Evolutionary conservation across 2,113 vertebrate genomes (phyloP).

Genomic region (Emydocephalus ijimae): DNA sequence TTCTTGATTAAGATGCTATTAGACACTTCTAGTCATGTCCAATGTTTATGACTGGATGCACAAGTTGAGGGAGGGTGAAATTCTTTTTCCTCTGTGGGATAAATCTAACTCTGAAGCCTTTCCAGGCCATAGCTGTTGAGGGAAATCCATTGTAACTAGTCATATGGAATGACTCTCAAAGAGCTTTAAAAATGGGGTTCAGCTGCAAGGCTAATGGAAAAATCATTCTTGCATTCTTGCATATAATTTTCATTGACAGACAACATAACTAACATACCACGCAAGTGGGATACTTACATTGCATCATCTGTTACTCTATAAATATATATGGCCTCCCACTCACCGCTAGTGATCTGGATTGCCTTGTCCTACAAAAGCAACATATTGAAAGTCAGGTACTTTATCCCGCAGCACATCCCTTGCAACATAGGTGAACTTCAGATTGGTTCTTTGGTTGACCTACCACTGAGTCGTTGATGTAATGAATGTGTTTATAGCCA

Average conservation of each 20-base stretch:
- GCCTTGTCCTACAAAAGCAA: slow-evolving; percentile 76
- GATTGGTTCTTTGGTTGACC: slow-evolving; percentile 56
- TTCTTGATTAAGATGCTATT: not conserved
- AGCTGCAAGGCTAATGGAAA: not conserved
- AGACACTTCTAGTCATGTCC: not conserved
- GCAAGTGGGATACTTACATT: slow-evolving; percentile 77
- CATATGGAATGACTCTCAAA: not conserved
- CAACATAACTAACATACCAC: slow-evolving; percentile 40
- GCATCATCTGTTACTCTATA: slow-evolving; percentile 87
- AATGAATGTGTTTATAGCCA: slow-evolving; percentile 96
- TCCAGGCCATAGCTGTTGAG: not conserved
- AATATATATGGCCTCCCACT: slow-evolving; percentile 95
- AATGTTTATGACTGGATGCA: not conserved
- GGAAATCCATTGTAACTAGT: not conserved
- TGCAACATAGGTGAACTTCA: slow-evolving; percentile 47
- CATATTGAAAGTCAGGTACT: slow-evolving; percentile 36
- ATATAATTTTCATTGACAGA: slow-evolving; percentile 45
- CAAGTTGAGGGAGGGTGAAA: not conserved
- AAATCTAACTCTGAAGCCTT: not conserved
- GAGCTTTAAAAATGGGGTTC: not conserved
- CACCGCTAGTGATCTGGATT: slow-evolving; percentile 85
- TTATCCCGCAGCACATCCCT: slow-evolving; percentile 54
- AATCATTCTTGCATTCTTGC: slow-evolving; percentile 14
- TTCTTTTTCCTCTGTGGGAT: not conserved
- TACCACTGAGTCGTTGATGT: slow-evolving; percentile 78